Percentiles rank a stretch among this genome's conserved stretches.
Conservation (phyloP, 2,888 invertebrate species). For the Euclidia mi region DNA sequence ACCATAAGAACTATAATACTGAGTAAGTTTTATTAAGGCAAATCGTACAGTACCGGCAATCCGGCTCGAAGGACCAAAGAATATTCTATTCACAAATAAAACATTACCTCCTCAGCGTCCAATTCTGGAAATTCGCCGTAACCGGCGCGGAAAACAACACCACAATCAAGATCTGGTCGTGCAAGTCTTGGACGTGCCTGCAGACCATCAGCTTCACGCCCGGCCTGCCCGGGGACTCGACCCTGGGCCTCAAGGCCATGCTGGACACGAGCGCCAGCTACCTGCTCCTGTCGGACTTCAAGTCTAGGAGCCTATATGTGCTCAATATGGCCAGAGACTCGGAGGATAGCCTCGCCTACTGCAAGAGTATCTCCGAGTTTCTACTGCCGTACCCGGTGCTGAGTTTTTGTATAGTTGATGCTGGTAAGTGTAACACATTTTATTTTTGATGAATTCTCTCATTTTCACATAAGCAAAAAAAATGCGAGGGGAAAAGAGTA, state of each 20-base stretch:
- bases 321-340: slow-evolving; percentile 91
- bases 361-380: slow-evolving; percentile 95
- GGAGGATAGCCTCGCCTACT: slow-evolving; percentile 90
- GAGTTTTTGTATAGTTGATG: slow-evolving; percentile 96
- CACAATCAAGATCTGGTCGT: slow-evolving; percentile 98
- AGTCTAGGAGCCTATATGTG: slow-evolving; percentile 95
- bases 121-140: slow-evolving; percentile 98
- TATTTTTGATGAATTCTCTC: too few relatives aligned
- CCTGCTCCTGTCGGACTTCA: slow-evolving; percentile 96
- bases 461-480: too few relatives aligned
- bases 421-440: too few relatives aligned
- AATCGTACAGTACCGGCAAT: background rate
- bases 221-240: slow-evolving; percentile 68
- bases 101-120: slow-evolving; percentile 66
- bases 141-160: slow-evolving; percentile 97
- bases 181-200: slow-evolving; percentile 98
- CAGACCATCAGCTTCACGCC: slow-evolving; percentile 94
- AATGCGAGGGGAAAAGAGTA: too few relatives aligned
- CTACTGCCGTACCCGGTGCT: slow-evolving; percentile 96
- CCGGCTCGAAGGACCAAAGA: too few relatives aligned
- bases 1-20: slow-evolving; percentile 94
- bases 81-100: too few relatives aligned
- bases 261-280: slow-evolving; percentile 96
- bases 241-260: slow-evolving; percentile 92
- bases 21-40: slow-evolving; percentile 88